Evolutionary conservation across 2,113 vertebrate genomes (phyloP).

Genomic region (Lampris incognitus): DNA sequence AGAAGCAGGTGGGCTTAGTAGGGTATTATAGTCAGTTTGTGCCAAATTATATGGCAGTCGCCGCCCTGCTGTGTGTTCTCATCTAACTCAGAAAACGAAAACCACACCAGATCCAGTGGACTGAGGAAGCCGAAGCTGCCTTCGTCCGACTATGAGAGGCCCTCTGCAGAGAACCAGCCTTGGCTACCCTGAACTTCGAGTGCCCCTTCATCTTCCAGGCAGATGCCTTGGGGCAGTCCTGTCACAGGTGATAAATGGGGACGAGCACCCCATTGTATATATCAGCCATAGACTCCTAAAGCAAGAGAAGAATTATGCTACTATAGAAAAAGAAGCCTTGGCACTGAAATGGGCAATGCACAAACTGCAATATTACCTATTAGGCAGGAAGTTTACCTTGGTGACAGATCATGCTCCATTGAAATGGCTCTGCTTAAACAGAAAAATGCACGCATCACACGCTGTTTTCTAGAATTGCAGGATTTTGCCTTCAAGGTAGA

Average conservation of each 20-base stretch:
- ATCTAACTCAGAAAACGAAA: not conserved
- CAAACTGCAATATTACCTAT: constrained; percentile 2
- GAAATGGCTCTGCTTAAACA: not conserved
- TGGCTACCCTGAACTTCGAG: not conserved
- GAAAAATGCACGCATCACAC: too few relatives aligned
- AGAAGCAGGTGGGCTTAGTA: constrained; percentile 9
- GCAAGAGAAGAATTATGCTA: not conserved
- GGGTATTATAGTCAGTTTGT: constrained; percentile 8
- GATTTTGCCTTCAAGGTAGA: too few relatives aligned
- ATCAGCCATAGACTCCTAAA: not conserved
- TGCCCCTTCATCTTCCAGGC: not conserved
- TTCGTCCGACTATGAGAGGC: not conserved
- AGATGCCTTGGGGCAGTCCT: not conserved
- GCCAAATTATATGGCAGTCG: not conserved
- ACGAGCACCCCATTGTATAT: not conserved
- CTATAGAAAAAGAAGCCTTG: not conserved
- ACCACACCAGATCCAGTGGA: not conserved
- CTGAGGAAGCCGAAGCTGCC: not conserved
- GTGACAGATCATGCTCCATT: constrained; percentile 7
- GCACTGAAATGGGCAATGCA: constrained; percentile 1
- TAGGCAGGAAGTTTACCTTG: not conserved
- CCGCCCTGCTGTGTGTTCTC: not conserved
- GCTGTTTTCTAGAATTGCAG: too few relatives aligned
- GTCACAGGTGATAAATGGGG: not conserved
- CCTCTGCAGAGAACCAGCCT: not conserved